These are phyloP conservation scores for Nautilus pompilius DNA, from an alignment of 1,140 invertebrate genomes.

Conservation along the genomic window DNA sequence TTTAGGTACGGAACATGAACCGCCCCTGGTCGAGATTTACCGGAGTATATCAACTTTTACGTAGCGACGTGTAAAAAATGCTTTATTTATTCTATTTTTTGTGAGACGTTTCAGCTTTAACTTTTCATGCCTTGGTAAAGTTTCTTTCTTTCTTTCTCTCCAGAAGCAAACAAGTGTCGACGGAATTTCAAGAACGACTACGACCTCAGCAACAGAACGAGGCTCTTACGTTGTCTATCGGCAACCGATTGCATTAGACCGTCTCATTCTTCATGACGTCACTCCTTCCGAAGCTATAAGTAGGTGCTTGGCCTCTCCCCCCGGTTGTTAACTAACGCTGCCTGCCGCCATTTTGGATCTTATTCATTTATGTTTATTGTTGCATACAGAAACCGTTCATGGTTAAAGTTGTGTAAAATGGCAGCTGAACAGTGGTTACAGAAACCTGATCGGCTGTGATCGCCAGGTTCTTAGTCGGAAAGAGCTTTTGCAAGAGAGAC, in stretches of 20 bases:
- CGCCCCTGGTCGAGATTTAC: too few relatives aligned
- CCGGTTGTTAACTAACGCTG: not conserved
- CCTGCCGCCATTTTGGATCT: not conserved
- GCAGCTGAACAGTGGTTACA: not conserved
- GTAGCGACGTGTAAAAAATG: too few relatives aligned
- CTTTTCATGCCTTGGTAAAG: too few relatives aligned
- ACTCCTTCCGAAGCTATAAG: slow-evolving; percentile 60
- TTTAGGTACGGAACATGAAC: too few relatives aligned
- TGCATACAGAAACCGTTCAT: too few relatives aligned
- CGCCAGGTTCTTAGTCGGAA: not conserved
- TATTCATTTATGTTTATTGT: not conserved
- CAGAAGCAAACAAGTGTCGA: slow-evolving; percentile 10
- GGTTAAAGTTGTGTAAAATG: not conserved
- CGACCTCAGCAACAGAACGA: not conserved
- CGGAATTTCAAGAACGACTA: not conserved
- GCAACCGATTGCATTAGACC: slow-evolving; percentile 67
- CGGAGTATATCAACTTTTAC: too few relatives aligned
- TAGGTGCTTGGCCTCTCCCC: slow-evolving; percentile 17
- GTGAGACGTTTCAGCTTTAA: too few relatives aligned
- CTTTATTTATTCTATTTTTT: too few relatives aligned
- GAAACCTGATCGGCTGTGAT: not conserved
- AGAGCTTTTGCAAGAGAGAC: too few relatives aligned
- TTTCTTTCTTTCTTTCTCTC: not conserved
- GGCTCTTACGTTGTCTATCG: slow-evolving; percentile 64
- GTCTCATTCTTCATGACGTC: slow-evolving; percentile 68